These are phyloP conservation scores for Falco concolor DNA, from an alignment of 2,797 vertebrate genomes.

Conservation along the genomic window DNA sequence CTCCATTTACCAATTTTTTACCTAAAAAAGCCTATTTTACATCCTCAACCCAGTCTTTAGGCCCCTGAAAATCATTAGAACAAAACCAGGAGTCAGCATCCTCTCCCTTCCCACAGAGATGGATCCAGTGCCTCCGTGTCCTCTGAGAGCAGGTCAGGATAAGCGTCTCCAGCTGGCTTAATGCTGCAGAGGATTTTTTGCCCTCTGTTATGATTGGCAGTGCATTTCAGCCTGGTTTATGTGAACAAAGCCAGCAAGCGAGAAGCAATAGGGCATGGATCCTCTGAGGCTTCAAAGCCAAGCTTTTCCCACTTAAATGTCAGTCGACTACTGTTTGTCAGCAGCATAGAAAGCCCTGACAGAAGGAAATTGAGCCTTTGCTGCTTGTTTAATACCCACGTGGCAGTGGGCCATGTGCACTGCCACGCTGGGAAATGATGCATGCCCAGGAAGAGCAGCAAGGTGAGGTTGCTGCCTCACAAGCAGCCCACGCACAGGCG, in stretches of 20 bases:
- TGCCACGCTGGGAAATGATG: not conserved
- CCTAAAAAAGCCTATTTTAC: not conserved
- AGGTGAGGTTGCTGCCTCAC: not conserved
- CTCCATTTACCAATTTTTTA: not conserved
- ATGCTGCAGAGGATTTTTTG: slow-evolving; percentile 32
- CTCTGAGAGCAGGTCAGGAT: slow-evolving; percentile 30
- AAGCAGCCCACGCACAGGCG: rapidly evolving
- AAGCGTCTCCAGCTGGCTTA: slow-evolving; percentile 14
- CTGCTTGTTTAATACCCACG: slow-evolving; percentile 8
- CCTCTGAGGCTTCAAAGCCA: slow-evolving; percentile 49
- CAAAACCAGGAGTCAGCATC: not conserved
- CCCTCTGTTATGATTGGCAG: slow-evolving; percentile 43
- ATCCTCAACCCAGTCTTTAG: not conserved
- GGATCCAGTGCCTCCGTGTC: not conserved
- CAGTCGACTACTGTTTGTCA: slow-evolving; percentile 49
- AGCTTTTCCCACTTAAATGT: slow-evolving; percentile 54
- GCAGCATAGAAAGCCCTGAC: slow-evolving; percentile 39
- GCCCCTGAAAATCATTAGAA: not conserved
- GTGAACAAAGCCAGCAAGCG: slow-evolving; percentile 28
- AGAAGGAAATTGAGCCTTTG: slow-evolving; percentile 56
- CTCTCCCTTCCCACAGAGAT: not conserved
- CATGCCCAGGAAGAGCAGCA: not conserved
- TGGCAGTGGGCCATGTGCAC: not conserved
- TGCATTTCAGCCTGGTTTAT: slow-evolving; percentile 37
- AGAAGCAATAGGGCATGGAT: slow-evolving; percentile 40